Percentiles rank a stretch among this genome's conserved stretches.
Evolutionary conservation across 2,797 vertebrate species (phyloP).

Genomic region (Myioborus melanocephalus): DNA sequence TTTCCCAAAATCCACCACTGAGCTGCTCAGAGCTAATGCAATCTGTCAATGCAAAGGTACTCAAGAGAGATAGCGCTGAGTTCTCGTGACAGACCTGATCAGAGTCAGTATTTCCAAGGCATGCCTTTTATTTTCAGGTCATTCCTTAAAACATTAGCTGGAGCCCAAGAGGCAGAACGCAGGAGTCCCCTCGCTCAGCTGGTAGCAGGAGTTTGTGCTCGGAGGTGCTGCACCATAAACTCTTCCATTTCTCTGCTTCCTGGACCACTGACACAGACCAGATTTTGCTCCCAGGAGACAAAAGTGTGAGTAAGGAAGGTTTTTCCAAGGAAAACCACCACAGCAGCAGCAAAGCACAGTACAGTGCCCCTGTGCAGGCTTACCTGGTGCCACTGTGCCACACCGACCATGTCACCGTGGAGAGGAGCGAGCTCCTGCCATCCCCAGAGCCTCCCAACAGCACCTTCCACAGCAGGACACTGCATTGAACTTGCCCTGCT

Average conservation of each 20-base stretch:
- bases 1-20: not conserved
- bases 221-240: not conserved
- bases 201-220: not conserved
- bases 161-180: not conserved
- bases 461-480: not conserved
- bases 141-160: not conserved
- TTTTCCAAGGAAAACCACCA: not conserved
- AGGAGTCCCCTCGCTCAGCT: not conserved
- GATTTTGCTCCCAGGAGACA: not conserved
- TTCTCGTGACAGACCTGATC: not conserved
- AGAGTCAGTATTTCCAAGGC: not conserved
- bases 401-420: accelerated
- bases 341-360: not conserved
- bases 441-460: not conserved
- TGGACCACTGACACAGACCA: not conserved
- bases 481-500: not conserved
- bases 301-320: not conserved
- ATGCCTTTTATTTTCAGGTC: not conserved
- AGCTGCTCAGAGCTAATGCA: not conserved
- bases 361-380: not conserved
- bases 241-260: not conserved
- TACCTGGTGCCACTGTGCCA: not conserved
- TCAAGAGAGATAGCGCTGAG: accelerated
- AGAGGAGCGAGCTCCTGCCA: not conserved
- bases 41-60: not conserved